phyloP scores from a whole-genome alignment of 2,888 invertebrate species.

The Smittia sp. region DNA sequence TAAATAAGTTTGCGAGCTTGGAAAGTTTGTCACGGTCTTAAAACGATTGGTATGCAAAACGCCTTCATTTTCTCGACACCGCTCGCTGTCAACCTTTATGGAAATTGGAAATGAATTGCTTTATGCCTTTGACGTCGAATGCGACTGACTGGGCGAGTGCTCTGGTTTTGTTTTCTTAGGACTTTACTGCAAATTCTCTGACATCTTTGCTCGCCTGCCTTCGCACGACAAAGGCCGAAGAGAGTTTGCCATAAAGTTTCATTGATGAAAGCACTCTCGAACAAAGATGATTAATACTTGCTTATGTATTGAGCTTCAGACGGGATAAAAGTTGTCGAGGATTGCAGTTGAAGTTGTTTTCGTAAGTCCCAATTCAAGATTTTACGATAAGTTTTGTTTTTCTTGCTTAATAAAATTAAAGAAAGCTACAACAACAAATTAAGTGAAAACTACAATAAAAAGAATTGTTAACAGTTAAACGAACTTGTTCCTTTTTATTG shows the following conservation, averaged over 20 bases:
- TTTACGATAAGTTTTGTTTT: constrained; percentile 10
- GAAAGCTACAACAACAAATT: neutral
- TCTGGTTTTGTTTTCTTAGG: constrained; percentile 39
- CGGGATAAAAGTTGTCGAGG: neutral
- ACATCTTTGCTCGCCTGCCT: neutral
- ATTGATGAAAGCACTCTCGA: constrained; percentile 17
- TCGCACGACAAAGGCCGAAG: neutral
- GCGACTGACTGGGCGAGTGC: neutral
- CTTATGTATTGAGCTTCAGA: neutral
- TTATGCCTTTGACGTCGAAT: neutral
- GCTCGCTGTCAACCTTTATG: constrained; percentile 10
- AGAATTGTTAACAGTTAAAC: constrained; percentile 16
- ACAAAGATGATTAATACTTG: constrained; percentile 28
- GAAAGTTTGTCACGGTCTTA: neutral
- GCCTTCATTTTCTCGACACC: neutral
- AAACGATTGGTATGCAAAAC: constrained; percentile 1
- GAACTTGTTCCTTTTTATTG: constrained; percentile 35
- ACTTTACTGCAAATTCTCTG: constrained; percentile 11
- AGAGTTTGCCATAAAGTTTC: neutral
- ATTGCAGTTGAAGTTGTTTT: neutral
- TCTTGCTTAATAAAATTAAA: constrained; percentile 8
- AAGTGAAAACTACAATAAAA: neutral
- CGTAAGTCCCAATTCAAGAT: neutral
- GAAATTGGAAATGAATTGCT: neutral
- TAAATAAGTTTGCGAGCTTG: neutral